Evolutionary conservation across 2,888 invertebrate genomes (phyloP).

Genomic region (Selenia dentaria): DNA sequence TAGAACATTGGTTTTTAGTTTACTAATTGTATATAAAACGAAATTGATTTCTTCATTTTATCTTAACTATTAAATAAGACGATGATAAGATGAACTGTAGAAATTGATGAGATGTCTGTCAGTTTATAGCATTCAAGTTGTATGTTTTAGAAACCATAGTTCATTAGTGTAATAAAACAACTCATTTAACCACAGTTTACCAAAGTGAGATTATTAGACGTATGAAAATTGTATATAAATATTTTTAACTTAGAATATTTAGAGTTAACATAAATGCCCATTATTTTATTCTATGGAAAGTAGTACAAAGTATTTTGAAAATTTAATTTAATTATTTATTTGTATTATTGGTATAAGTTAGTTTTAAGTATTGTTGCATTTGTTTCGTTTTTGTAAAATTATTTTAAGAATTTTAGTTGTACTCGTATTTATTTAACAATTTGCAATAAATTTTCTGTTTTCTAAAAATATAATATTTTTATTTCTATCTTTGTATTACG

Average conservation of each 20-base stretch:
- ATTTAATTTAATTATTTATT: constrained; percentile 69
- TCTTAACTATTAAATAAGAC: too few relatives aligned
- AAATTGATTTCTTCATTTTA: too few relatives aligned
- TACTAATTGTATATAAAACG: too few relatives aligned
- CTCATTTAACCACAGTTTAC: constrained; percentile 84
- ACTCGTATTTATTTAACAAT: constrained; percentile 77
- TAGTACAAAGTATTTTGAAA: constrained; percentile 79
- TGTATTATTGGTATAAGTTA: constrained; percentile 53
- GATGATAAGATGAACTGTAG: too few relatives aligned
- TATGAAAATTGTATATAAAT: constrained; percentile 62
- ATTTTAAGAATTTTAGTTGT: constrained; percentile 71
- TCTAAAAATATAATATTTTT: constrained; percentile 37
- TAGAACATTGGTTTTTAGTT: too few relatives aligned
- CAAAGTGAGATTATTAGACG: constrained; percentile 85
- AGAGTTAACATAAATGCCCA: constrained; percentile 29
- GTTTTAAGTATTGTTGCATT: constrained; percentile 74
- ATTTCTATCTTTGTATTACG: too few relatives aligned
- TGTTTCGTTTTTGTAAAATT: constrained; percentile 78
- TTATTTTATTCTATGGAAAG: constrained; percentile 42
- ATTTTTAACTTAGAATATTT: constrained; percentile 19
- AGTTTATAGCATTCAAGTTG: constrained; percentile 6
- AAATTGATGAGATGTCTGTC: neutral
- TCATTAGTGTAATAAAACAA: constrained; percentile 41
- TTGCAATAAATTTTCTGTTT: constrained; percentile 74
- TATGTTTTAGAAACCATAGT: constrained; percentile 14